phyloP scores from a whole-genome alignment of 2,797 vertebrate species.

The Neoniphon sammara region DNA sequence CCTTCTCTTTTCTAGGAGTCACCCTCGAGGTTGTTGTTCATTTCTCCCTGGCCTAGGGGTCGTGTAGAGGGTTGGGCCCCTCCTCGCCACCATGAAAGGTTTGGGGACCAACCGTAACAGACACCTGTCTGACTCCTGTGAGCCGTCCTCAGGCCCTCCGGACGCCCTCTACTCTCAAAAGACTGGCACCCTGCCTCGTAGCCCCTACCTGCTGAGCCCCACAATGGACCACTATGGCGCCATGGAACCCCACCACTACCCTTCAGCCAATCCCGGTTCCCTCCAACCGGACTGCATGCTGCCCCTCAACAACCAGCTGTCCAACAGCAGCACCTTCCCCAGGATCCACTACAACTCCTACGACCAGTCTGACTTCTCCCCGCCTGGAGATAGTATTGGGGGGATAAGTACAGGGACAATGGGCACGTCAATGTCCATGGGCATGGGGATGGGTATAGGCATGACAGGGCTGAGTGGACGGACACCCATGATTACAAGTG shows the following conservation, averaged over 20 bases:
- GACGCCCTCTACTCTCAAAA: conserved; percentile 87
- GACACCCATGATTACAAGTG: conserved; percentile 84
- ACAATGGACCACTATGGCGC: conserved; percentile 89
- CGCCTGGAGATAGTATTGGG: conserved; percentile 92
- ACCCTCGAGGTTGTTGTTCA: conserved; percentile 51
- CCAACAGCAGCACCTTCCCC: conserved; percentile 97
- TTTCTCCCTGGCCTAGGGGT: conserved; percentile 76
- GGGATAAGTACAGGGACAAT: conserved; percentile 88
- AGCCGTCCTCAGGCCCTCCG: conserved; percentile 87
- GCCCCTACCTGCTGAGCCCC: conserved; percentile 92
- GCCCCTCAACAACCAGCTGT: conserved; percentile 94
- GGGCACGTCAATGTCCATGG: conserved; percentile 83
- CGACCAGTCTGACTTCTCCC: conserved; percentile 85
- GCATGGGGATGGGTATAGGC: conserved; percentile 76
- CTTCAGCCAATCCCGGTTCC: conserved; percentile 82
- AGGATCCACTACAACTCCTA: conserved; percentile 98
- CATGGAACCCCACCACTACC: conserved; percentile 88
- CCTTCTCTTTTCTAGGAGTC: conserved; percentile 66
- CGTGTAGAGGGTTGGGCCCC: conserved; percentile 80
- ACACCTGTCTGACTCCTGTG: conserved; percentile 93
- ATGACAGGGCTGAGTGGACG: conserved; percentile 74
- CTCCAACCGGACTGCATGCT: conserved; percentile 92
- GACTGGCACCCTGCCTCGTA: conserved; percentile 86
- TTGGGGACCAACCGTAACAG: conserved; percentile 93
- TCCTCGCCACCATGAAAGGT: conserved; percentile 92